Evolutionary conservation across 2,888 invertebrate species (phyloP).

Genomic region (Conistra vaccinii): DNA sequence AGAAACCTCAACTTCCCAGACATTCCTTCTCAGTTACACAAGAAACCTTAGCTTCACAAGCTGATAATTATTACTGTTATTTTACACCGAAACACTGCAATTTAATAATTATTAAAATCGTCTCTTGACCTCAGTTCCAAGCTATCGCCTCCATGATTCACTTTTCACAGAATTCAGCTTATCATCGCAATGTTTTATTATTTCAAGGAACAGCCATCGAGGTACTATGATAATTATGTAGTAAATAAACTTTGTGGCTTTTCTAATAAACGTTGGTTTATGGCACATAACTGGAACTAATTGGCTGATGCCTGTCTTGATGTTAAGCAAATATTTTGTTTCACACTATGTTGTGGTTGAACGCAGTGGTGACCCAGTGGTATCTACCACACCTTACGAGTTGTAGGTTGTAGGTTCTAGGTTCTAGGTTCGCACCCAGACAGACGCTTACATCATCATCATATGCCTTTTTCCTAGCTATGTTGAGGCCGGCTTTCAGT

Average conservation of each 20-base stretch:
- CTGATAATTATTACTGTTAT: background rate
- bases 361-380: too few relatives aligned
- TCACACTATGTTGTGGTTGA: background rate
- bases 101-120: constrained; percentile 32
- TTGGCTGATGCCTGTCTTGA: constrained; percentile 25
- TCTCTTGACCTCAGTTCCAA: constrained; percentile 53
- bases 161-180: constrained; percentile 65
- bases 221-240: constrained; percentile 50
- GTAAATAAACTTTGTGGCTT: constrained; percentile 58
- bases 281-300: constrained; percentile 8
- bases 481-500: too few relatives aligned
- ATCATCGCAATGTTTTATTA: constrained; percentile 64
- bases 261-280: constrained; percentile 49
- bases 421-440: too few relatives aligned
- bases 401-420: too few relatives aligned
- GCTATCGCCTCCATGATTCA: constrained; percentile 67
- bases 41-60: background rate
- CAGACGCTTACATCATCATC: too few relatives aligned
- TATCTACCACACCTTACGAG: too few relatives aligned
- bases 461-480: too few relatives aligned
- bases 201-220: constrained; percentile 65
- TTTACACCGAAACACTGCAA: constrained; percentile 9
- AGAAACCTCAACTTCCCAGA: too few relatives aligned
- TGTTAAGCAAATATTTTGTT: background rate
- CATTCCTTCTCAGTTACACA: background rate